Evolutionary conservation across 2,113 vertebrate genomes (phyloP).

Genomic region (Pterocles orientalis): DNA sequence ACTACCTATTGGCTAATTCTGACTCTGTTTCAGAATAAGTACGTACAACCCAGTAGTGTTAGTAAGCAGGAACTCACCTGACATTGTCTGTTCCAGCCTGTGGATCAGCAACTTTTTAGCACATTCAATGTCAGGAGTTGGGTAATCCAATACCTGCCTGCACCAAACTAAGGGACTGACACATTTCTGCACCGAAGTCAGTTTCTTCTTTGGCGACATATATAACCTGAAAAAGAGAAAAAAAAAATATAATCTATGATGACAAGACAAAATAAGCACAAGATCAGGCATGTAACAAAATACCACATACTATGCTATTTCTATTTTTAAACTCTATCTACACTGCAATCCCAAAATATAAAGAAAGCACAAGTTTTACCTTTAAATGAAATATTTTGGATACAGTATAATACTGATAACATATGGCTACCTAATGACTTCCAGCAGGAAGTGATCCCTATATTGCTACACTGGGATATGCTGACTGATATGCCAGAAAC

Average conservation of each 20-base stretch:
- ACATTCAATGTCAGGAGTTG: slow-evolving; percentile 95
- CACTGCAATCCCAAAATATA: background rate
- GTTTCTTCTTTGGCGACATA: slow-evolving; percentile 88
- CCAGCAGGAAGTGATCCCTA: background rate
- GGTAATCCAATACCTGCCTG: slow-evolving; percentile 93
- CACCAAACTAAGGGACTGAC: slow-evolving; percentile 95
- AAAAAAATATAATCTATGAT: background rate
- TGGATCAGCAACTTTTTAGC: slow-evolving; percentile 97
- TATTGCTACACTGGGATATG: background rate
- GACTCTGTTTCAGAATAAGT: background rate
- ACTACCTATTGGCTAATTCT: background rate
- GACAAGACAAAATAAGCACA: background rate
- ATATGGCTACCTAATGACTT: background rate
- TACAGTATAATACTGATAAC: background rate
- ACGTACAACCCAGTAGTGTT: background rate
- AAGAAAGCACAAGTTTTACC: background rate
- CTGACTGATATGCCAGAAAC: fast-evolving
- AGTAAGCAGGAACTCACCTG: slow-evolving; percentile 79
- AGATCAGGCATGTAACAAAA: background rate
- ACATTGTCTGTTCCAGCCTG: slow-evolving; percentile 96
- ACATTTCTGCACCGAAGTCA: slow-evolving; percentile 88
- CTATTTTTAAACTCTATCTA: background rate
- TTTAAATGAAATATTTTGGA: background rate
- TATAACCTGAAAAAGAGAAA: slow-evolving; percentile 84
- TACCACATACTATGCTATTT: background rate